phyloP scores from a whole-genome alignment of 30 jellyfish, hydroid and myxozoan genomes.

The Aurelia aurita complex sp. Pacific region DNA sequence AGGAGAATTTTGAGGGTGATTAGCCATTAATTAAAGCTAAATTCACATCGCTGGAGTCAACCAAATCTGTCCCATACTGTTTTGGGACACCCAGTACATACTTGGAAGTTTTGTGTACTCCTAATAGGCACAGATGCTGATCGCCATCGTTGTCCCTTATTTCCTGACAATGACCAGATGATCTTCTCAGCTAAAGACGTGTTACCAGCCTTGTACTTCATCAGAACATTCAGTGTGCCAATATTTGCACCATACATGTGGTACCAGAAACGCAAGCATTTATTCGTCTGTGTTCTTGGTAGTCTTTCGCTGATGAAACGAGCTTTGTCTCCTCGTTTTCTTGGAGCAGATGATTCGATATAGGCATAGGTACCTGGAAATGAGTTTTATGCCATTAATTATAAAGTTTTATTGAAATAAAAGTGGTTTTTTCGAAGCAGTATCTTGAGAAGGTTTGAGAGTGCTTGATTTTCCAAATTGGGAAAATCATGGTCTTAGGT shows the following conservation, averaged over 20 bases:
- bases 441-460: too few species aligned
- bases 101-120: slow-evolving; percentile 76
- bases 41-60: too few species aligned
- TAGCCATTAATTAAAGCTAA: too few species aligned
- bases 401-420: too few species aligned
- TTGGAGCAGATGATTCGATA: slow-evolving; percentile 86
- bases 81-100: background rate
- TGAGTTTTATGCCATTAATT: too few species aligned
- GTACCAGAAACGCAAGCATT: slow-evolving; percentile 91
- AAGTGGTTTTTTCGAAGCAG: too few species aligned
- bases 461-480: too few species aligned
- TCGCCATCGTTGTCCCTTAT: slow-evolving; percentile 76
- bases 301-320: slow-evolving; percentile 77
- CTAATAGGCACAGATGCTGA: slow-evolving; percentile 80
- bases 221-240: slow-evolving; percentile 84
- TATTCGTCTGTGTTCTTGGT: slow-evolving; percentile 26
- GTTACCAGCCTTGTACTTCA: slow-evolving; percentile 77
- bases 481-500: too few species aligned
- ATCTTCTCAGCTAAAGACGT: slow-evolving; percentile 70
- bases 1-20: too few species aligned
- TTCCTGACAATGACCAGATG: slow-evolving; percentile 95
- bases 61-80: too few species aligned
- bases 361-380: slow-evolving; percentile 70
- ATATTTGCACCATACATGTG: slow-evolving; percentile 86
- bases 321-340: slow-evolving; percentile 83